phyloP scores from a whole-genome alignment of 2,888 invertebrate species.

The Schrankia costaestrigalis region DNA sequence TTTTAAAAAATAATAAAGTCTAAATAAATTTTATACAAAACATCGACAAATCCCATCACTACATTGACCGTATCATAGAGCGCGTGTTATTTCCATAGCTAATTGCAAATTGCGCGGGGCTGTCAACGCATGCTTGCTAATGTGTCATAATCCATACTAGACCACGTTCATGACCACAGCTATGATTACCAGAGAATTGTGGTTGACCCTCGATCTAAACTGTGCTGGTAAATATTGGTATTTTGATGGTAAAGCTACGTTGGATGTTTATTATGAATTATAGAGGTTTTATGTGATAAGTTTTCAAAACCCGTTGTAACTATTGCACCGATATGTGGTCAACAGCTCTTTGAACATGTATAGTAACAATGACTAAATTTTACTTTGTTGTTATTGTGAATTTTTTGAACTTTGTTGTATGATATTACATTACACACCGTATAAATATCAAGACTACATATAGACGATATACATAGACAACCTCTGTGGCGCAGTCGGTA shows the following conservation, averaged over 20 bases:
- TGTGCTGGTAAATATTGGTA: constrained; percentile 15
- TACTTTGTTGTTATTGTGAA: no score
- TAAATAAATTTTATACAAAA: neutral
- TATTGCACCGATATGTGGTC: no score
- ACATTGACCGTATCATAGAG: constrained; percentile 41
- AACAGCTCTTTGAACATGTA: no score
- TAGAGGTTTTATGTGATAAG: no score
- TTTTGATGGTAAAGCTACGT: constrained; percentile 13
- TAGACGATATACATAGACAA: no score
- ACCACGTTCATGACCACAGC: constrained; percentile 41
- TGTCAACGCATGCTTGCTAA: constrained; percentile 73
- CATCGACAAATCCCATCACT: constrained; percentile 32
- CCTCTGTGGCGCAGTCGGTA: no score
- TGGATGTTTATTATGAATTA: no score
- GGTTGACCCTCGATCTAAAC: constrained; percentile 33
- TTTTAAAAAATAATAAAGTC: neutral
- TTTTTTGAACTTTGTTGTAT: no score
- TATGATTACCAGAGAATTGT: constrained; percentile 35
- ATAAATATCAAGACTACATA: no score
- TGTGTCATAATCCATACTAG: constrained; percentile 66
- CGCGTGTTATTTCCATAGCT: constrained; percentile 72
- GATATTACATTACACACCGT: no score
- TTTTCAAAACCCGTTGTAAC: no score
- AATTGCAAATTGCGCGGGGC: constrained; percentile 74
- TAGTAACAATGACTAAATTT: no score